Percentiles rank a stretch among this genome's conserved stretches.
Evolutionary conservation across 2,797 vertebrate species (phyloP).

Genomic region (Phrynocephalus vlangalii): DNA sequence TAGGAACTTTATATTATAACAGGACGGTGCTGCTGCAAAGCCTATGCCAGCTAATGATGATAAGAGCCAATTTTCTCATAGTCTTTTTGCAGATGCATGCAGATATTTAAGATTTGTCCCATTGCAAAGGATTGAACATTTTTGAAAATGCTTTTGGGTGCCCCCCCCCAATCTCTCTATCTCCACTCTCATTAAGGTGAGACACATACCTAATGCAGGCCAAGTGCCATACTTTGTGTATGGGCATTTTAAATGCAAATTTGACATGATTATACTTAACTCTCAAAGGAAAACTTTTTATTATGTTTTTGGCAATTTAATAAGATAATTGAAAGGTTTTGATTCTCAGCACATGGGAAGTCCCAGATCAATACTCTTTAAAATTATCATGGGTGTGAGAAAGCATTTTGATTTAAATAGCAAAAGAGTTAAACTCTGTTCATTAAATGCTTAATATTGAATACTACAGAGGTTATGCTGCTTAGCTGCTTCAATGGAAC

Average conservation of each 20-base stretch:
- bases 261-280: conserved; percentile 20
- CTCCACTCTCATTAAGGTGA: not conserved
- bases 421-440: conserved; percentile 12
- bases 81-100: not conserved
- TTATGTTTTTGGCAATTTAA: conserved; percentile 32
- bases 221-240: not conserved
- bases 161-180: too few species aligned
- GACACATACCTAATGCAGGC: not conserved
- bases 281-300: conserved; percentile 40
- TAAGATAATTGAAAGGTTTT: conserved; percentile 52
- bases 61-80: not conserved
- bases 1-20: not conserved
- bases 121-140: not conserved
- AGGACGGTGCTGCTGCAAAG: not conserved
- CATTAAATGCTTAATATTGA: conserved; percentile 1
- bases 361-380: conserved; percentile 43
- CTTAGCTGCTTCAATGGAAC: conserved; percentile 8
- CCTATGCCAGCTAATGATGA: not conserved
- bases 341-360: not conserved
- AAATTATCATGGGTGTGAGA: conserved; percentile 38
- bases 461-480: not conserved
- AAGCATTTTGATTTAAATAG: conserved; percentile 17
- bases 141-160: not conserved
- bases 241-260: conserved; percentile 17
- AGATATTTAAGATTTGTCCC: not conserved